Percentiles rank a stretch among this genome's conserved stretches.
Evolutionary conservation across 2,113 vertebrate species (phyloP).

Genomic region (Cephalopholis sonnerati): DNA sequence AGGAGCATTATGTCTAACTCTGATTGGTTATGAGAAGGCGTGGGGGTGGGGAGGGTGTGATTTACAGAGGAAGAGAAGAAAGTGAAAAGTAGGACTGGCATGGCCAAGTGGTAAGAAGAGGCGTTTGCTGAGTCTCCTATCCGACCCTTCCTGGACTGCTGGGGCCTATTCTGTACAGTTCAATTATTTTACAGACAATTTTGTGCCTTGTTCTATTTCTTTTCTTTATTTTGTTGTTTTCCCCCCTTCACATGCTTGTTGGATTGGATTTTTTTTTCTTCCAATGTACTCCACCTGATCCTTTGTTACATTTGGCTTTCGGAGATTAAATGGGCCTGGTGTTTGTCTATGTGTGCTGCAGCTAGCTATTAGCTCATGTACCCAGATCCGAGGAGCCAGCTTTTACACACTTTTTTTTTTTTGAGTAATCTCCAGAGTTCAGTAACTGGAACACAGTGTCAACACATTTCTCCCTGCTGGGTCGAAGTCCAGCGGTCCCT

Average conservation of each 20-base stretch:
- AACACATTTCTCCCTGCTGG: slow-evolving; percentile 50
- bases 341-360: slow-evolving; percentile 68
- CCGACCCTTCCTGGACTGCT: slow-evolving; percentile 88
- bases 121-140: slow-evolving; percentile 88
- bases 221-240: slow-evolving; percentile 75
- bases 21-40: slow-evolving; percentile 59
- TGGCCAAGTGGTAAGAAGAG: slow-evolving; percentile 87
- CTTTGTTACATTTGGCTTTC: slow-evolving; percentile 71
- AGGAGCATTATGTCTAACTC: slow-evolving; percentile 69
- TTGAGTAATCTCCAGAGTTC: slow-evolving; percentile 40
- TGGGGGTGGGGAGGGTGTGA: slow-evolving; percentile 33
- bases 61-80: slow-evolving; percentile 57
- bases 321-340: slow-evolving; percentile 67
- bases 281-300: slow-evolving; percentile 60
- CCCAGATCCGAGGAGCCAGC: slow-evolving; percentile 57
- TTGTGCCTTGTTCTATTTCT: slow-evolving; percentile 98
- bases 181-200: slow-evolving; percentile 95
- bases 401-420: slow-evolving; percentile 18
- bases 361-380: slow-evolving; percentile 72
- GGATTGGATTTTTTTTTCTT: slow-evolving; percentile 53
- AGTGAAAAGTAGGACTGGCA: slow-evolving; percentile 83
- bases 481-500: slow-evolving; percentile 51
- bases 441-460: slow-evolving; percentile 55
- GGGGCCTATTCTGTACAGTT: slow-evolving; percentile 93
- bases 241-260: slow-evolving; percentile 83